Percentiles rank a stretch among this genome's conserved stretches.
These are phyloP conservation scores for Tinea semifulvella DNA, from an alignment of 2,888 invertebrate genomes.

Conservation along the genomic window DNA sequence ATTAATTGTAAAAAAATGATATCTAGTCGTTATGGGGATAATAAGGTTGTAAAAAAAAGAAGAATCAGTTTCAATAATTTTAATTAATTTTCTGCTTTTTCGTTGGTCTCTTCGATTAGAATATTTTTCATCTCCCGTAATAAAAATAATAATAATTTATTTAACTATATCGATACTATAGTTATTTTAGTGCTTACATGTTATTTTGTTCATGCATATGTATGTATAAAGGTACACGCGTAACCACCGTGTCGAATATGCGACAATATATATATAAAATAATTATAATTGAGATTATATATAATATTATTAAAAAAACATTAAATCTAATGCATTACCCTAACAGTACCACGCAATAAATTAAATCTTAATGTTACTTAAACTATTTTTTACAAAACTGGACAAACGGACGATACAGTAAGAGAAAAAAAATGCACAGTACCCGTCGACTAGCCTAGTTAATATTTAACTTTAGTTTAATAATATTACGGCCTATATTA, in stretches of 20 bases:
- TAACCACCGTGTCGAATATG: conserved; percentile 47
- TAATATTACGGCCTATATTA: too few species aligned
- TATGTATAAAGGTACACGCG: conserved; percentile 55
- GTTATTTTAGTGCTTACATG: conserved; percentile 23
- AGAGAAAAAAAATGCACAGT: conserved; percentile 50
- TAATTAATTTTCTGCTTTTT: conserved; percentile 11
- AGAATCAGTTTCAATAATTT: conserved; percentile 18
- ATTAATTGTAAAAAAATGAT: too few species aligned
- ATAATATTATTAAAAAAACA: conserved; percentile 11
- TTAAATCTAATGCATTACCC: conserved; percentile 20
- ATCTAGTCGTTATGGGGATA: neutral
- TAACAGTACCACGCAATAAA: conserved; percentile 42
- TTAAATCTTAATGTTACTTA: conserved; percentile 25
- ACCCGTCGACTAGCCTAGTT: conserved; percentile 62
- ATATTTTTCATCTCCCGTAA: conserved; percentile 25
- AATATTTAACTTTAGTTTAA: too few species aligned
- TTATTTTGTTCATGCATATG: conserved; percentile 12
- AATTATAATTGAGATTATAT: conserved; percentile 10
- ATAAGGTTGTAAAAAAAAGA: neutral
- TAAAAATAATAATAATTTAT: conserved; percentile 21
- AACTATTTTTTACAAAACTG: conserved; percentile 56
- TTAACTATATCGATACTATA: conserved; percentile 22
- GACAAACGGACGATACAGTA: conserved; percentile 41
- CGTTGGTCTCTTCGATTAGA: conserved; percentile 21
- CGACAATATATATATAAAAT: conserved; percentile 24